phyloP scores from a whole-genome alignment of 2,113 vertebrate genomes.

The Notothenia rossii region DNA sequence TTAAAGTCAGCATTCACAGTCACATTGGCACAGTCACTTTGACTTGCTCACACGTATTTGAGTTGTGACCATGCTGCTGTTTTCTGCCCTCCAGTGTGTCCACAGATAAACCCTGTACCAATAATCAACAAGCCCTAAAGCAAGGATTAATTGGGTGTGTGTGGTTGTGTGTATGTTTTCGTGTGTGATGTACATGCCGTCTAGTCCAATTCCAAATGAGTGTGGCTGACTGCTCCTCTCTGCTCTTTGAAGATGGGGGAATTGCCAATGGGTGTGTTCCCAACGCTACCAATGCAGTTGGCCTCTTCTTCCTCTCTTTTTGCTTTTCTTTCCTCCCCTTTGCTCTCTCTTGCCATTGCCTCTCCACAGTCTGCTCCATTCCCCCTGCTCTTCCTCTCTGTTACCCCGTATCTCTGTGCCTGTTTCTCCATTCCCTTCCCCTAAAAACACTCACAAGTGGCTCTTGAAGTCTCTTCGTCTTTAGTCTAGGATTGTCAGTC shows the following conservation, averaged over 20 bases:
- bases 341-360: background rate
- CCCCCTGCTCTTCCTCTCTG: background rate
- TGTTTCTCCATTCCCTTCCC: background rate
- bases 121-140: constrained; percentile 40
- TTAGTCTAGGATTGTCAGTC: constrained; percentile 20
- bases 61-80: constrained; percentile 13
- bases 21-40: background rate
- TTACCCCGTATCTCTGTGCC: background rate
- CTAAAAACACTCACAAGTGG: background rate
- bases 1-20: background rate
- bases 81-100: constrained; percentile 47
- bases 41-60: background rate
- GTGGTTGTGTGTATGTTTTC: constrained; percentile 9
- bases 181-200: constrained; percentile 37
- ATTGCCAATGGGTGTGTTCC: constrained; percentile 74
- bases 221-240: constrained; percentile 60
- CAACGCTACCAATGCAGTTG: background rate
- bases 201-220: constrained; percentile 53
- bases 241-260: constrained; percentile 73
- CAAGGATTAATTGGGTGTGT: constrained; percentile 27
- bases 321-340: background rate
- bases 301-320: constrained; percentile 9
- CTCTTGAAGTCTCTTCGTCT: constrained; percentile 17
- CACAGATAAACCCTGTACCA: constrained; percentile 32
- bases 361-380: background rate